A percentile compares a stretch with the other conserved stretches of the same genome.
These are phyloP conservation scores for Cloeon dipterum DNA, from an alignment of 2,888 invertebrate species.

Conservation along the genomic window DNA sequence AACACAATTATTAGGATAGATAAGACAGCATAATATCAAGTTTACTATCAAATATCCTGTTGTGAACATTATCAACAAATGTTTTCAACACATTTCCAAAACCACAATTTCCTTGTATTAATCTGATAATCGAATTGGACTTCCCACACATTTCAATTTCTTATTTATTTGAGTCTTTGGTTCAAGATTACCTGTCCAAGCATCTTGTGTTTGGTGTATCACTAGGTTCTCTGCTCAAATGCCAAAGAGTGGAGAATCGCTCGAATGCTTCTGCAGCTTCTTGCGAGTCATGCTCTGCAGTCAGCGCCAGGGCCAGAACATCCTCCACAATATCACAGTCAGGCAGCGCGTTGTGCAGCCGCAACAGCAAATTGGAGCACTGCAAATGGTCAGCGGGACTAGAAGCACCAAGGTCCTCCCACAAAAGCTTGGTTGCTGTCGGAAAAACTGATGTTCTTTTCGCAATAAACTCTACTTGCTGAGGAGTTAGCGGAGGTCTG, in stretches of 20 bases:
- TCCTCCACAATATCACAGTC: conserved; percentile 40
- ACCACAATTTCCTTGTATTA: too few species aligned
- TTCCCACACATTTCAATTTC: too few species aligned
- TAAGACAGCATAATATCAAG: too few species aligned
- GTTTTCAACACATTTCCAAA: too few species aligned
- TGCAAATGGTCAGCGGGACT: conserved; percentile 30
- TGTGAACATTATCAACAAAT: too few species aligned
- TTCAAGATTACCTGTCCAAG: too few species aligned
- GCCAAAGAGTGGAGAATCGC: conserved; percentile 47
- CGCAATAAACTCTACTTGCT: conserved; percentile 39
- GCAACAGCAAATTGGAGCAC: conserved; percentile 47
- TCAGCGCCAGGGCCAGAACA: conserved; percentile 30
- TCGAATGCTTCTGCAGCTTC: conserved; percentile 26
- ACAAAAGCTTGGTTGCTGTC: conserved; percentile 41
- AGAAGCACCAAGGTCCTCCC: conserved; percentile 39
- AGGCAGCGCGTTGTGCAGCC: conserved; percentile 46
- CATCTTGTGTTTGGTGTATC: too few species aligned
- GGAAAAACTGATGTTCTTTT: conserved; percentile 17
- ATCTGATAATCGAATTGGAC: too few species aligned
- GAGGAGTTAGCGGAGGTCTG: conserved; percentile 39
- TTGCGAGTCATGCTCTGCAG: conserved; percentile 15
- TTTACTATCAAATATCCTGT: too few species aligned
- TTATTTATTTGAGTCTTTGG: too few species aligned
- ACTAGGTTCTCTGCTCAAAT: conserved; percentile 37
- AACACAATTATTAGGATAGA: too few species aligned